phyloP scores from a whole-genome alignment of 1,140 invertebrate species.

The Leptinotarsa texana region DNA sequence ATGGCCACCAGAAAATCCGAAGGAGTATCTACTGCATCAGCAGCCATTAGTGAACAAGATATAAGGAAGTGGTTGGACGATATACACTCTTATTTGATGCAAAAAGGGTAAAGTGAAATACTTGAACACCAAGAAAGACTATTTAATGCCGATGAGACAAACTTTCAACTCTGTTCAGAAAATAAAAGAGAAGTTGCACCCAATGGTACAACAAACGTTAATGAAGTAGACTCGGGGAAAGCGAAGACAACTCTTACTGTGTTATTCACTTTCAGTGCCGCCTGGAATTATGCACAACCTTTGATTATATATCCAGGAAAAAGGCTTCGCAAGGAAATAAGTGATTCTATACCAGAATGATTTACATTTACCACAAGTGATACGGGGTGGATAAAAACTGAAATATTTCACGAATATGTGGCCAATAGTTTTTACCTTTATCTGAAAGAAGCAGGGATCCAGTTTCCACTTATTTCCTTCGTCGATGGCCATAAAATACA shows the following conservation, averaged over 20 bases:
- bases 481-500: slow-evolving; percentile 53
- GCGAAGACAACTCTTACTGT: slow-evolving; percentile 48
- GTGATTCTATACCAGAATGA: slow-evolving; percentile 38
- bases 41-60: slow-evolving; percentile 47
- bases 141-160: slow-evolving; percentile 24
- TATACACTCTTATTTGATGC: slow-evolving; percentile 35
- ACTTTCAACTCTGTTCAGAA: slow-evolving; percentile 50
- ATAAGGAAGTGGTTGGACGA: slow-evolving; percentile 33
- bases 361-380: slow-evolving; percentile 50
- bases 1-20: slow-evolving; percentile 34
- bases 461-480: slow-evolving; percentile 53
- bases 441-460: slow-evolving; percentile 38
- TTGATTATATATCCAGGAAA: slow-evolving; percentile 21
- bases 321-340: not conserved
- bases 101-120: not conserved
- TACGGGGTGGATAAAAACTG: slow-evolving; percentile 54
- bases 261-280: slow-evolving; percentile 39
- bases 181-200: slow-evolving; percentile 43
- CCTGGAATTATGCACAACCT: slow-evolving; percentile 7
- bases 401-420: slow-evolving; percentile 54
- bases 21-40: slow-evolving; percentile 36
- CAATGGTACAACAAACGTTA: slow-evolving; percentile 48
- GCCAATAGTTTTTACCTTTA: slow-evolving; percentile 50
- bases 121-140: slow-evolving; percentile 38
- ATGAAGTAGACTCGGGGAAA: slow-evolving; percentile 43